Conservation (phyloP, 2,113 vertebrate species). For the Budorcas taxicolor region DNA sequence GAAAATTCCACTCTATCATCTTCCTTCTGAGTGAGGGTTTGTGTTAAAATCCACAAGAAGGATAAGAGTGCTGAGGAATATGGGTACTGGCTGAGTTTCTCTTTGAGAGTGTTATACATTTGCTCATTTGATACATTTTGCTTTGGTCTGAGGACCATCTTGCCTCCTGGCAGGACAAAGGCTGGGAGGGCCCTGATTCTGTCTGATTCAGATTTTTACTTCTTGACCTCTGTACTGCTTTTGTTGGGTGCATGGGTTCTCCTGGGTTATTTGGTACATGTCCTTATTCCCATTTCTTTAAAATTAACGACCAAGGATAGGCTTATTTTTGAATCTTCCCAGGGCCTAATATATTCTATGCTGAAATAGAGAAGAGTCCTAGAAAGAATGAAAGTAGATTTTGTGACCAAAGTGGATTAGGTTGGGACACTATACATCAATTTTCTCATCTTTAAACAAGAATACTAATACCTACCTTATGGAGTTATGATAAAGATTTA, state of each 20-base stretch:
- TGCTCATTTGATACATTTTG: neutral
- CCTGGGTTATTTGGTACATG: neutral
- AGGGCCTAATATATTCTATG: neutral
- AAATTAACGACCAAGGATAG: neutral
- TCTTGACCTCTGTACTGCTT: neutral
- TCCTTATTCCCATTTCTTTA: neutral
- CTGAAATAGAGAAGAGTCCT: neutral
- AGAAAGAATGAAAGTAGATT: neutral
- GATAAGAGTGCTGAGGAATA: neutral
- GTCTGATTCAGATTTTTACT: neutral
- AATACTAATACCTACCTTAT: neutral
- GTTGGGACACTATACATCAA: neutral
- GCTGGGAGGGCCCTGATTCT: neutral
- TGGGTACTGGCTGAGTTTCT: neutral
- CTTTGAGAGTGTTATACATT: neutral
- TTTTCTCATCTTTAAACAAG: neutral
- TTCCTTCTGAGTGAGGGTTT: neutral
- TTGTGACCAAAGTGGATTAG: neutral
- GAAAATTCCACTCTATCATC: neutral
- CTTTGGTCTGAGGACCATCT: neutral
- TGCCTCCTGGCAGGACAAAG: neutral
- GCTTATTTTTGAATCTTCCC: neutral
- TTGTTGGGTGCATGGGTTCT: accelerated
- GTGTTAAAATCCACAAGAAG: neutral
- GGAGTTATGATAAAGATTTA: neutral